Conservation (phyloP, 2,797 vertebrate species). For the Onychomys torridus region DNA sequence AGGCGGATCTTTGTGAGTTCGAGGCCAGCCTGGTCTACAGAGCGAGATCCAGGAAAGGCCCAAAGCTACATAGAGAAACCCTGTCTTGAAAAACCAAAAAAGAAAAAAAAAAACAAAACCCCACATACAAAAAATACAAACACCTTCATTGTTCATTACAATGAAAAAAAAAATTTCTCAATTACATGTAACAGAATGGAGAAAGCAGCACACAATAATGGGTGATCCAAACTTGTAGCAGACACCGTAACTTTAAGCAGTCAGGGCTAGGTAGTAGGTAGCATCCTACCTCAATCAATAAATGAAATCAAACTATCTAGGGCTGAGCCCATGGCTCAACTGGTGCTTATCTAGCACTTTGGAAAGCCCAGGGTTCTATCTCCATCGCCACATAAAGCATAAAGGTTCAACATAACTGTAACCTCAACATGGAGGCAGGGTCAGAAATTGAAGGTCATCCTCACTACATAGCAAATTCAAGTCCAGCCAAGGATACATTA, state of each 20-base stretch:
- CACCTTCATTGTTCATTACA: conserved; percentile 8
- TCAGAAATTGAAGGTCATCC: background rate
- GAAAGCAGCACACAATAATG: background rate
- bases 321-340: background rate
- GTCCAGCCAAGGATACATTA: background rate
- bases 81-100: too few species aligned
- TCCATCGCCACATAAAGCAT: background rate
- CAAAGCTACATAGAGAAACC: too few species aligned
- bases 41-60: too few species aligned
- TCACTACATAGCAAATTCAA: background rate
- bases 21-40: too few species aligned
- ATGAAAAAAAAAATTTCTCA: conserved; percentile 37
- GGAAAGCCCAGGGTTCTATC: background rate
- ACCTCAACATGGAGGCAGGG: background rate
- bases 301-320: background rate
- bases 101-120: background rate
- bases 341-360: background rate
- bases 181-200: background rate
- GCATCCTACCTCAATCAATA: background rate
- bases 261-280: background rate
- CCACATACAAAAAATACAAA: background rate
- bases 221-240: background rate
- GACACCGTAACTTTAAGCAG: conserved; percentile 7
- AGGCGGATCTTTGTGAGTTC: too few species aligned
- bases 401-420: background rate